Evolutionary conservation across 2,113 vertebrate species (phyloP), one percentile per base, ranked within the genome.

Genomic region (Orthochromis malagaraziensis): DNA sequence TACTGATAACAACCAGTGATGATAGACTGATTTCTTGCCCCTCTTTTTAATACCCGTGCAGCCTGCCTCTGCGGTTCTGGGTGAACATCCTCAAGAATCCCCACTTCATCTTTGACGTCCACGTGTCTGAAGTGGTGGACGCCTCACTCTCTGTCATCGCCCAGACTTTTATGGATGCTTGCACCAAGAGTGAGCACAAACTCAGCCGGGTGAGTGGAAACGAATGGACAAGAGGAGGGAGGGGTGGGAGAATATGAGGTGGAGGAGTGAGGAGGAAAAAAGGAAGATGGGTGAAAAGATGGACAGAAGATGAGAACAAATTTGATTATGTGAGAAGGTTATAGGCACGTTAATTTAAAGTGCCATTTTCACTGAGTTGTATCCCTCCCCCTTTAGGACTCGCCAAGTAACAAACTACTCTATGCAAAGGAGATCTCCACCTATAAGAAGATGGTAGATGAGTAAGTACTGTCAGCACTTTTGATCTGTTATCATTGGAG

Each of bases 111-210:
- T 99, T 99, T 1, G 98, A 99, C 6, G 98, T 99, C 83, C 98
- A 99, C 1, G 98, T 99, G 94, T 97, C 98, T 0, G 98, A 99
- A 95, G 98, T 99, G 92, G 98, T 99, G 89, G 99, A 99, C 38
- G 98, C 98, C 75, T 99, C 98, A 24, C 96, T 99, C 94, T 99
- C 99, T 0, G 99, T 99, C 93, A 98, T 99, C 7, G 99, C 99
- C 33, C 99, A 99, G 97, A 99, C 98, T 90, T 99, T 99, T 96
- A 99, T 99, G 99, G 99, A 99, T 40, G 98, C 99, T 91, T 99
- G 99, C 95, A 99, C 98, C 40, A 98, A 99, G 96, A 99, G 97
- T 6, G 99, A 99, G 95, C 98, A 99, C 97, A 99, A 99, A 95
- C 97, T 99, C 95, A 99, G 98, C 96, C 97, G 98, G 87, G 99